Evolutionary conservation across 2,888 invertebrate species (phyloP), one percentile per base, ranked within the genome.

Genomic region (Drosophila ustulata): DNA sequence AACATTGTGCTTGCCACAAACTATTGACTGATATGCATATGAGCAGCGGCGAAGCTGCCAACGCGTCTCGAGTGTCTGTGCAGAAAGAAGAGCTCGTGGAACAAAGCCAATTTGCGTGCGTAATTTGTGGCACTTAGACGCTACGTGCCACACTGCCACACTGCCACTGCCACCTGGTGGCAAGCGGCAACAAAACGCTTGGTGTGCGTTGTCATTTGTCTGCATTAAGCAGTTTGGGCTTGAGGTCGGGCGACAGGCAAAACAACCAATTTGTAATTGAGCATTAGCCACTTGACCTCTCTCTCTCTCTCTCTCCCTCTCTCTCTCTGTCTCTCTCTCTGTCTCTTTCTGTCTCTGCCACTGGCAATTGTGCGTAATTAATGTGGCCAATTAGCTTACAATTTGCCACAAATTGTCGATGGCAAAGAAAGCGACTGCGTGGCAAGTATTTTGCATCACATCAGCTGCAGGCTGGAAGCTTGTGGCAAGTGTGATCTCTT

Each of bases 81-180:
- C 13, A 3, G 6, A 26, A 41, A 56, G 50, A 25, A 6, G 18
- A n/a, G 8, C 7, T 4, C 70, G 23, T 18, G 66, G 59, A 78
- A 80, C 82, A 88, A 86, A 86, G 86, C 86, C 88, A 88, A 88
- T 89, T 88, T 88, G 86, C 86, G 83, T 89, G 83, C 85, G 87
- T 88, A 83, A 86, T 85, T 89, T 87, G 89, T 71, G 81, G 80
- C 87, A 88, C 86, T 83, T 86, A 75, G 72, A 75, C 68, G 80
- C 59, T 86, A 88, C 85, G 85, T 85, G 85, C 78, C 77, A 8
- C 80, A 53, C 46, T 58, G 70, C 43, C 46, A 37, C 46, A 37
- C 32, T 32, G 43, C 5, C 13, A 6, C 32, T 39, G 39, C 43
- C 47, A 8, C 50, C 85, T 84, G 75, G 80, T 82, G 18, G 18